A percentile compares a stretch with the other conserved stretches of the same genome.
These are phyloP conservation scores for Parascotia fuliginaria DNA, from an alignment of 2,888 invertebrate species.

Conservation along the genomic window DNA sequence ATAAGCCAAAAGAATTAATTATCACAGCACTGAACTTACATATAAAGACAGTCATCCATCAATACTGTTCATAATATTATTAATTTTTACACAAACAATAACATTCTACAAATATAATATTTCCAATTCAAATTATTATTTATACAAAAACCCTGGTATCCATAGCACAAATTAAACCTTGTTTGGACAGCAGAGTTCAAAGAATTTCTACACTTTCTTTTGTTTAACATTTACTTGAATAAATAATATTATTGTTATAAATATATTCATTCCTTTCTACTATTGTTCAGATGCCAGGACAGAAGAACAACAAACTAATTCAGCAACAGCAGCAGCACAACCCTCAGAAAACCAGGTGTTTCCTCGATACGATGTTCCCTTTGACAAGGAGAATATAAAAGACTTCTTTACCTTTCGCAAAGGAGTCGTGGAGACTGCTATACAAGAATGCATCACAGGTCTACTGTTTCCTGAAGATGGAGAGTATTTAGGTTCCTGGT, in stretches of 20 bases:
- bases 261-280: not conserved
- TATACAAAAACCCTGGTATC: too few species aligned
- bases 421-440: constrained; percentile 90
- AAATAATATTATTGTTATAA: not conserved
- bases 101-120: too few species aligned
- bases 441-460: constrained; percentile 88
- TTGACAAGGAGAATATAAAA: constrained; percentile 86
- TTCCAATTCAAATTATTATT: too few species aligned
- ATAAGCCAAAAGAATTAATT: too few species aligned
- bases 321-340: constrained; percentile 54
- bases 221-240: too few species aligned
- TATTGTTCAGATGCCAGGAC: constrained; percentile 64
- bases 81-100: too few species aligned
- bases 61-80: too few species aligned
- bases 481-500: constrained; percentile 90
- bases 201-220: too few species aligned
- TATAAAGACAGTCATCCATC: too few species aligned
- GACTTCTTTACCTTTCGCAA: constrained; percentile 91
- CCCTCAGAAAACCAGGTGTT: constrained; percentile 64
- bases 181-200: too few species aligned
- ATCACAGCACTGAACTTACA: too few species aligned
- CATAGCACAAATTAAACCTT: too few species aligned
- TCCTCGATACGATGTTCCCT: constrained; percentile 78
- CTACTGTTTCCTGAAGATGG: constrained; percentile 90
- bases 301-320: constrained; percentile 52